Base-by-base conservation (phyloP, 2,797 vertebrate species). In the Apodemus agrarius region DNA sequence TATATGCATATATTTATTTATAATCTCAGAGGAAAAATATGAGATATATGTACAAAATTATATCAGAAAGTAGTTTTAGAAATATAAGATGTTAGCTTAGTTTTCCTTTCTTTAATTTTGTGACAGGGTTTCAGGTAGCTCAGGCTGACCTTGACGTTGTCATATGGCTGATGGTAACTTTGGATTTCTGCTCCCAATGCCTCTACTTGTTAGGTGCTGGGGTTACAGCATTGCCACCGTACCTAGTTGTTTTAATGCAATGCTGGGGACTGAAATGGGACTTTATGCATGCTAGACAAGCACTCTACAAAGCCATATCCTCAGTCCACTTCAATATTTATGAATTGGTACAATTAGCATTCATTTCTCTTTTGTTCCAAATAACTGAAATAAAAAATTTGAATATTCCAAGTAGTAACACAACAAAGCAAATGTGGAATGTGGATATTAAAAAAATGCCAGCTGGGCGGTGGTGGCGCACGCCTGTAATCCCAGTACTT, bases 11-110 rank as follows among this genome's bases (percentile, higher is more conserved):
- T 84, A 43, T 40, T 90, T 83, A 49, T 75, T 91, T 90, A 87
- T 80, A 87, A 52, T 94, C 63, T 83, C 63, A 78, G 69, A 54
- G 72, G 43, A 46, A 84, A 93, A 93, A 43, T 85, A 89, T 40
- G 43, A 95, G 78, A 76, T 37, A 82, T 75, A 67, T 3, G 34
- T 8, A 89, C 8, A 21, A 72, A 94, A 76, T 80, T 91, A 89
- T 16, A 94, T 57, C 40, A 89, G 74, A 94, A 92, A 94, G 74
- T 82, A 1, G 82, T 40, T 67, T 67, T 94, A 26, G 92, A 89
- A 90, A 93, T 9, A 21, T 85, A 63, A 95, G 8, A 26, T 61
- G 22, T 37, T 24, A 59, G 14, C 21, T 80, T 80, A 54, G 49
- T 61, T 93, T 87, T 96, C 83, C 87, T 49, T 46, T 84, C 57